A percentile compares a stretch with the other conserved stretches of the same genome.
These are phyloP conservation scores for Gila orcuttii DNA, from an alignment of 2,113 vertebrate species.

Conservation along the genomic window DNA sequence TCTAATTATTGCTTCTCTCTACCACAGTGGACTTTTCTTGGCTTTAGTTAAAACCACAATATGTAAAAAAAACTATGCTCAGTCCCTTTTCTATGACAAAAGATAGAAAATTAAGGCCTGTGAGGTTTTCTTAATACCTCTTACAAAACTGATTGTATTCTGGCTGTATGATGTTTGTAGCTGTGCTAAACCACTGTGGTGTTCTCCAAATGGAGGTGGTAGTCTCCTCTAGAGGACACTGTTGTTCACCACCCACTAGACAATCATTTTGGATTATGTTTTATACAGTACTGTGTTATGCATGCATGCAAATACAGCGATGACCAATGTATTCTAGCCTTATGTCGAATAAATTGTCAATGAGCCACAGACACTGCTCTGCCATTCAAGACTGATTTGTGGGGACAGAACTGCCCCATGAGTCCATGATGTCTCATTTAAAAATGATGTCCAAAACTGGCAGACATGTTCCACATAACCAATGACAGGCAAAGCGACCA, in stretches of 20 bases:
- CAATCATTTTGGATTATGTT: constrained; percentile 52
- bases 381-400: not conserved
- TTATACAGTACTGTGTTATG: not conserved
- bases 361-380: not conserved
- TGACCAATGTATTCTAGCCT: not conserved
- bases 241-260: constrained; percentile 76
- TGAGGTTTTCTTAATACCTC: not conserved
- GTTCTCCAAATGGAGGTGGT: constrained; percentile 40
- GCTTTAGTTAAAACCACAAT: not conserved
- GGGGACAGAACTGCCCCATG: not conserved
- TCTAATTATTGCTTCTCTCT: not conserved
- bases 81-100: not conserved
- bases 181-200: not conserved
- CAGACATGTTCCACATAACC: constrained; percentile 1
- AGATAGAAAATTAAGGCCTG: not conserved
- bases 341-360: not conserved
- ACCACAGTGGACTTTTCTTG: not conserved
- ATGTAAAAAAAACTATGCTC: not conserved
- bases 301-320: not conserved
- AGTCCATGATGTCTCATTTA: not conserved
- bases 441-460: not conserved
- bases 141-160: not conserved
- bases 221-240: constrained; percentile 80
- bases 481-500: constrained; percentile 18
- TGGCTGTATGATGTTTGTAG: too few species aligned